Evolutionary conservation across 2,113 vertebrate genomes (phyloP).

Genomic region (Pseudois nayaur): DNA sequence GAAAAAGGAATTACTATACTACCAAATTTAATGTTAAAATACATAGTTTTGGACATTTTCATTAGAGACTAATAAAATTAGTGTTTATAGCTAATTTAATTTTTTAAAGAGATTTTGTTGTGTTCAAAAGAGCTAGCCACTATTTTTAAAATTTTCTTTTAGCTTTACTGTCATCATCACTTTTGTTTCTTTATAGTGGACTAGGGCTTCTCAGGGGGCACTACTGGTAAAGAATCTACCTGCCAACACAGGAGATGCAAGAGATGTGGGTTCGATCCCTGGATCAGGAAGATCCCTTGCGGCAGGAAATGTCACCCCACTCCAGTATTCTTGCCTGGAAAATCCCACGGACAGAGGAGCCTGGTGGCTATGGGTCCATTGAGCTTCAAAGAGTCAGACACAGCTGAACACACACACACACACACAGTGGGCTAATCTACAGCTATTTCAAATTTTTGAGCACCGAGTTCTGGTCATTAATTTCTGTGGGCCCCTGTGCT

Average conservation of each 20-base stretch:
- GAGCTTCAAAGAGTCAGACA: neutral
- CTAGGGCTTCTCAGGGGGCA: neutral
- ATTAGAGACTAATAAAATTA: neutral
- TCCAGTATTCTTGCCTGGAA: neutral
- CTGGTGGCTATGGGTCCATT: neutral
- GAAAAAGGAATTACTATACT: neutral
- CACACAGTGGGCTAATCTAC: neutral
- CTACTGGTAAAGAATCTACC: neutral
- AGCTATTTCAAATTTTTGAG: conserved; percentile 3
- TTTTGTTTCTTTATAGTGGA: neutral
- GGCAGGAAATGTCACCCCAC: neutral
- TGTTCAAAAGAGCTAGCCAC: neutral
- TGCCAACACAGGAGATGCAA: neutral
- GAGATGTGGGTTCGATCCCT: neutral
- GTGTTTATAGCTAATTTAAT: neutral
- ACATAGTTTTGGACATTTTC: neutral
- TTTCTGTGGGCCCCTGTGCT: neutral
- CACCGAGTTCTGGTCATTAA: neutral
- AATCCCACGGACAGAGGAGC: neutral
- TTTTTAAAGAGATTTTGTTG: neutral
- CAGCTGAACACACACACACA: neutral
- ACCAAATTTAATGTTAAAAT: neutral
- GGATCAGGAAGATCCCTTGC: neutral
- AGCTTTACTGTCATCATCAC: neutral
- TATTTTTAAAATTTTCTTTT: neutral